Conservation (phyloP, 2,888 invertebrate genomes). For the Apocheima hispidaria region DNA sequence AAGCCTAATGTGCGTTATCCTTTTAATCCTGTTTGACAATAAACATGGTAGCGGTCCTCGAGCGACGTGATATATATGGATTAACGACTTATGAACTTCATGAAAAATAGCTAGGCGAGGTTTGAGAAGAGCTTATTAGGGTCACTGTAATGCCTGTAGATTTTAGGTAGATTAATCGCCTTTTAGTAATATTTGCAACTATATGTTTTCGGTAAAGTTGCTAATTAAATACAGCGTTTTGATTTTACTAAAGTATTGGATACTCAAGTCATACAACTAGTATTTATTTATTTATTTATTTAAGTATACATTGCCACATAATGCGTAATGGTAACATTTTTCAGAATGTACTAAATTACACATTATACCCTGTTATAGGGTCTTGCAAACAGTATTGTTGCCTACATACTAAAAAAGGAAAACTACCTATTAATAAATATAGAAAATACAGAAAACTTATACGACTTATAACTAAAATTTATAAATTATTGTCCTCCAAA, state of each 20-base stretch:
- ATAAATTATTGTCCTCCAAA: too few relatives aligned
- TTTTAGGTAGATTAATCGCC: conserved; percentile 4
- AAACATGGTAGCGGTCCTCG: conserved; percentile 61
- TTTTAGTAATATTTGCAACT: not conserved
- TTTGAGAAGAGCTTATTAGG: conserved; percentile 21
- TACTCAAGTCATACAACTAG: not conserved
- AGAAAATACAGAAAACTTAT: too few relatives aligned
- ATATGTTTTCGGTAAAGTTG: not conserved
- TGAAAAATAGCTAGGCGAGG: conserved; percentile 51
- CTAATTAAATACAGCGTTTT: not conserved
- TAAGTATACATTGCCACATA: too few relatives aligned
- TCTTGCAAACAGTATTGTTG: too few relatives aligned
- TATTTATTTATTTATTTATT: too few relatives aligned
- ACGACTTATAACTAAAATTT: too few relatives aligned
- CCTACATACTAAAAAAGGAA: too few relatives aligned
- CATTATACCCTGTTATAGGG: too few relatives aligned
- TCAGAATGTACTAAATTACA: too few relatives aligned
- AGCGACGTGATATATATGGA: conserved; percentile 59
- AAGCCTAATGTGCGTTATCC: conserved; percentile 69
- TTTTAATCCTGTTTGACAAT: conserved; percentile 73
- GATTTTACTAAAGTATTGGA: not conserved
- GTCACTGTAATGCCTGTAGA: conserved; percentile 15
- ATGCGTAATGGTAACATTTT: too few relatives aligned
- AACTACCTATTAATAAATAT: too few relatives aligned
- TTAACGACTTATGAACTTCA: conserved; percentile 62